These are phyloP conservation scores for Thalassoma bifasciatum DNA, from an alignment of 2,113 vertebrate genomes.

Conservation along the genomic window DNA sequence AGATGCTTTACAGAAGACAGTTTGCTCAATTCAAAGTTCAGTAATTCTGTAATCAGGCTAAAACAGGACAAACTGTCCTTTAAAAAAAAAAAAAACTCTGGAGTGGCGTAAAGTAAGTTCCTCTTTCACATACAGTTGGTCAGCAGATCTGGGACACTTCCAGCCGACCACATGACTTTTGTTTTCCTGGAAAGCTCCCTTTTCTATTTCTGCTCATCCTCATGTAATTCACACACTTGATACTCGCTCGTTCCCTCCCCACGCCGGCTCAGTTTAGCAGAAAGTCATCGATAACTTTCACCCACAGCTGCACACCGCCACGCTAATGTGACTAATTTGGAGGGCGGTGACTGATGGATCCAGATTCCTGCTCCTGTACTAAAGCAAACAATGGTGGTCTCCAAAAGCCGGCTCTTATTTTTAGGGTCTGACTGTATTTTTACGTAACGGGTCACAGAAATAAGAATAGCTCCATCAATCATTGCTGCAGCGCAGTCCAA, in stretches of 20 bases:
- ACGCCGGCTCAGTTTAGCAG: neutral
- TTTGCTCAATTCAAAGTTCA: no score
- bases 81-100: no score
- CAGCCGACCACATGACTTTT: neutral
- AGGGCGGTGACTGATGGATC: conserved; percentile 30
- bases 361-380: conserved; percentile 57
- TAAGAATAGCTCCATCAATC: conserved; percentile 79
- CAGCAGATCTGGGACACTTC: neutral
- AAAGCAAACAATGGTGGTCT: conserved; percentile 74
- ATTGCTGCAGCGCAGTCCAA: conserved; percentile 55
- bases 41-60: no score
- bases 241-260: neutral
- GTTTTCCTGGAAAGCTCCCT: conserved; percentile 14
- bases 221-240: neutral
- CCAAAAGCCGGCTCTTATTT: conserved; percentile 74
- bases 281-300: conserved; percentile 30
- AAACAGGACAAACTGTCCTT: no score
- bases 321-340: conserved; percentile 52
- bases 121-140: no score
- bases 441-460: conserved; percentile 68
- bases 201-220: neutral
- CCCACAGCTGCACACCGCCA: conserved; percentile 27
- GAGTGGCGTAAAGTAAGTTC: no score
- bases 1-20: no score
- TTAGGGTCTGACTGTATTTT: conserved; percentile 76